Evolutionary conservation across 1,140 invertebrate species (phyloP).

Genomic region (Drosophila azteca): DNA sequence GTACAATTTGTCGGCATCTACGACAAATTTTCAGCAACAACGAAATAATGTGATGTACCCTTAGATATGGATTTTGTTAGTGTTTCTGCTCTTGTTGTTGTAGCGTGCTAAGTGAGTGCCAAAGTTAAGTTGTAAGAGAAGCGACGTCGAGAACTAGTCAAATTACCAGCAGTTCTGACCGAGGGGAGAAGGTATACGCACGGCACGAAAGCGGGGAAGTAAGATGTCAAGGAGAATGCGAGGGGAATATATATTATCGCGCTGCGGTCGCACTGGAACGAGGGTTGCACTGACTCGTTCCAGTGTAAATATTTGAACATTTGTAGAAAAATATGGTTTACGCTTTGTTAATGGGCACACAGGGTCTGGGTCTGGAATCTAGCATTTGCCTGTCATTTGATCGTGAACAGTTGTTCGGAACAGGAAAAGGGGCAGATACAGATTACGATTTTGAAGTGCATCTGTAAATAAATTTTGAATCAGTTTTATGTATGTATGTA

Average conservation of each 20-base stretch:
- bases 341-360: conserved; percentile 63
- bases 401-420: conserved; percentile 63
- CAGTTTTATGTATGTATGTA: not conserved
- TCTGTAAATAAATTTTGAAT: conserved; percentile 8
- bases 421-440: conserved; percentile 5
- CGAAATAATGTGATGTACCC: conserved; percentile 41
- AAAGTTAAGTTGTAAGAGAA: conserved; percentile 73
- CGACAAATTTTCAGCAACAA: conserved; percentile 66
- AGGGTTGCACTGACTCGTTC: conserved; percentile 30
- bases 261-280: conserved; percentile 37
- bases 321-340: conserved; percentile 80
- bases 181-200: not conserved
- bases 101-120: conserved; percentile 61
- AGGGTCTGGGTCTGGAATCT: not conserved
- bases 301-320: conserved; percentile 78
- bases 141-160: conserved; percentile 51
- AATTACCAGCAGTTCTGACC: conserved; percentile 53
- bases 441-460: conserved; percentile 20
- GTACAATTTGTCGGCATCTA: conserved; percentile 55
- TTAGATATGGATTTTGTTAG: not conserved
- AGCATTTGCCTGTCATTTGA: conserved; percentile 66
- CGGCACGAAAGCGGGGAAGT: no score
- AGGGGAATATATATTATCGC: conserved; percentile 27
- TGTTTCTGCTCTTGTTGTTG: conserved; percentile 19
- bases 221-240: not conserved